Evolutionary conservation across 2,888 invertebrate genomes (phyloP).

Genomic region (Oxyscelio sp.): DNA sequence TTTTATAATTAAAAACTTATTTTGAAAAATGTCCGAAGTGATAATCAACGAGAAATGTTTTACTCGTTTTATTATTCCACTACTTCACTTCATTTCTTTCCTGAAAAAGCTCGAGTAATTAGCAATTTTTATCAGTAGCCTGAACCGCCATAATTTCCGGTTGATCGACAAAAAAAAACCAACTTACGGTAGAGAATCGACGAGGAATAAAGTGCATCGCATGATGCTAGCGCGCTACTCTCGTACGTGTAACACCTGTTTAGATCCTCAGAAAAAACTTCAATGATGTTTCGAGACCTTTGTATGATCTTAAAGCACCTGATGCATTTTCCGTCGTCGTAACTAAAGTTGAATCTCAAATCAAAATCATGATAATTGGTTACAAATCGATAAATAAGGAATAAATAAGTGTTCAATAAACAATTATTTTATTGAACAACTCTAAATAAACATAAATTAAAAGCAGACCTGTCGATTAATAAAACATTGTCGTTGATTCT

Average conservation of each 20-base stretch:
- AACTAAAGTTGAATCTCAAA: too few relatives aligned
- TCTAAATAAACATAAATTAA: too few relatives aligned
- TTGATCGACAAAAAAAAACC: constrained; percentile 30
- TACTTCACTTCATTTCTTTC: too few relatives aligned
- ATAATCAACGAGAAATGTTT: too few relatives aligned
- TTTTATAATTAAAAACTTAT: too few relatives aligned
- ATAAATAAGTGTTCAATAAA: constrained; percentile 31
- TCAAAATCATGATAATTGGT: too few relatives aligned
- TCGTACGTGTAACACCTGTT: constrained; percentile 91
- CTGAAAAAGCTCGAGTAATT: too few relatives aligned
- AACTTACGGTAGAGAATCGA: constrained; percentile 91
- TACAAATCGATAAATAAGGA: too few relatives aligned
- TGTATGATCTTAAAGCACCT: constrained; percentile 90
- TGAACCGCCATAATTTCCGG: constrained; percentile 54
- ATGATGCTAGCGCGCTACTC: constrained; percentile 90
- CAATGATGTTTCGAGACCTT: constrained; percentile 90
- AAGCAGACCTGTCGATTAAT: constrained; percentile 89
- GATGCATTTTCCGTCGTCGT: constrained; percentile 90
- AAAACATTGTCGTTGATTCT: constrained; percentile 91
- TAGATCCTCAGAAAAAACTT: constrained; percentile 90
- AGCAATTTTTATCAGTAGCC: too few relatives aligned
- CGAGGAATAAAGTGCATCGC: constrained; percentile 86
- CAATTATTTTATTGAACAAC: constrained; percentile 6
- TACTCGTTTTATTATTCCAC: too few relatives aligned
- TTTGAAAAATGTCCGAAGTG: too few relatives aligned